Percentiles rank a stretch among this genome's conserved stretches.
phyloP scores from a whole-genome alignment of 2,888 invertebrate species.

The Papilio elwesi region DNA sequence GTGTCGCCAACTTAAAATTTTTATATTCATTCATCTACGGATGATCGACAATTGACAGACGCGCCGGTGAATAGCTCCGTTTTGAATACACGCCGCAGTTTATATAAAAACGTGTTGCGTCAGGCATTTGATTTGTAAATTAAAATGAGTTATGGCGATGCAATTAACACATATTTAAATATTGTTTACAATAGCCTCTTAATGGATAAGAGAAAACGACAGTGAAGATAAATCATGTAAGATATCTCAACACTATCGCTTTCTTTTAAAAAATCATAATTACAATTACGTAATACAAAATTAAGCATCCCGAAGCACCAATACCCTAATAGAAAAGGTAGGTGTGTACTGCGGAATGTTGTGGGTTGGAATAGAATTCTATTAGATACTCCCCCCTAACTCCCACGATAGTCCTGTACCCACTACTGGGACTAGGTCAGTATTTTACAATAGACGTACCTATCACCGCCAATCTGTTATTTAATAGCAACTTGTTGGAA shows the following conservation, averaged over 20 bases:
- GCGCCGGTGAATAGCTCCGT: slow-evolving; percentile 6
- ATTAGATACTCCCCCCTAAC: no score
- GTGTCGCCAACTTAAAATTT: slow-evolving; percentile 7
- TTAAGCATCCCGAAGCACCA: background rate
- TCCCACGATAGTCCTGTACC: no score
- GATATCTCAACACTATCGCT: background rate
- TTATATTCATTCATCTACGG: slow-evolving; percentile 16
- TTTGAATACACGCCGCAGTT: slow-evolving; percentile 24
- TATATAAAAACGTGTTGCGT: slow-evolving; percentile 12
- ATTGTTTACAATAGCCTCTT: slow-evolving; percentile 24
- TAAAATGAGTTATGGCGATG: slow-evolving; percentile 26
- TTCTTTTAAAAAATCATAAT: background rate
- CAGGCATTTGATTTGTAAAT: background rate
- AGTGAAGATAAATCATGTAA: slow-evolving; percentile 13
- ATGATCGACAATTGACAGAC: slow-evolving; percentile 36
- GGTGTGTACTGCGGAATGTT: no score
- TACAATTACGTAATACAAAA: slow-evolving; percentile 1
- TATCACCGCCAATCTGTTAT: background rate
- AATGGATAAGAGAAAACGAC: slow-evolving; percentile 21
- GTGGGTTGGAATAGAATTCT: no score
- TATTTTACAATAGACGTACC: no score
- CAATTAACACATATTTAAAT: slow-evolving; percentile 37
- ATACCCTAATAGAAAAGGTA: no score
- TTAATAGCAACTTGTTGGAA: background rate
- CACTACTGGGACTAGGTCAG: no score